Percentiles rank a stretch among this genome's conserved stretches.
Evolutionary conservation across 2,797 vertebrate genomes (phyloP).

Genomic region (Protosalanx chinensis): DNA sequence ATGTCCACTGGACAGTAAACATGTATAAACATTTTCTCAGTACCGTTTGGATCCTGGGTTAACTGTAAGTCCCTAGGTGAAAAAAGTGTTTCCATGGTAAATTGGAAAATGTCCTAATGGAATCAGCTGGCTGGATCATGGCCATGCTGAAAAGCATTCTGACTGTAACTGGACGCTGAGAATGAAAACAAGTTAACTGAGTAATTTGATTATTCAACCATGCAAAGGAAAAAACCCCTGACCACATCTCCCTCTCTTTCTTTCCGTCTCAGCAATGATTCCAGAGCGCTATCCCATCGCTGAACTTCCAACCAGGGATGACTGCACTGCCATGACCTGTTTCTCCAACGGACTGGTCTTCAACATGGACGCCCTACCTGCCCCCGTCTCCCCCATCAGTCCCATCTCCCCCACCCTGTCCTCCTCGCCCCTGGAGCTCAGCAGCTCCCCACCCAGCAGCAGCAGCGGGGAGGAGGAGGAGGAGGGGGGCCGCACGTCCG

Average conservation of each 20-base stretch:
- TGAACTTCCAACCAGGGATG: conserved; percentile 79
- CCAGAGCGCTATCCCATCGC: conserved; percentile 73
- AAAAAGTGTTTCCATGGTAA: background rate
- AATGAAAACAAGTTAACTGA: conserved; percentile 55
- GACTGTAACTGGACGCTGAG: conserved; percentile 49
- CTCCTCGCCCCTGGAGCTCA: conserved; percentile 79
- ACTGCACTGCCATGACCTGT: conserved; percentile 69
- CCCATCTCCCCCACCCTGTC: conserved; percentile 47
- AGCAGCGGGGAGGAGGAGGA: conserved; percentile 75
- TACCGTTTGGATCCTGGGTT: background rate
- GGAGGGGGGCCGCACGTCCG: conserved; percentile 85
- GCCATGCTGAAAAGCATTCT: conserved; percentile 27
- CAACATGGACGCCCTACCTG: conserved; percentile 72
- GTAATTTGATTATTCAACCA: conserved; percentile 53
- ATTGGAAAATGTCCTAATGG: conserved; percentile 29
- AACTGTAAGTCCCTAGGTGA: background rate
- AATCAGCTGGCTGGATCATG: conserved; percentile 20
- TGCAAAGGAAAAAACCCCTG: conserved; percentile 41
- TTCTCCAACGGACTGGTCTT: conserved; percentile 76
- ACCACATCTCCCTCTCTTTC: conserved; percentile 26
- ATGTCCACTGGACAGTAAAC: no score
- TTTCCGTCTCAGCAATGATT: conserved; percentile 73
- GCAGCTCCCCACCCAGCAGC: conserved; percentile 76
- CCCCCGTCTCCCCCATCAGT: conserved; percentile 63
- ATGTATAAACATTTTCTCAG: conserved; percentile 21